These are phyloP conservation scores for Ptiloglossa arizonensis DNA, from an alignment of 1,140 invertebrate species.

Conservation along the genomic window DNA sequence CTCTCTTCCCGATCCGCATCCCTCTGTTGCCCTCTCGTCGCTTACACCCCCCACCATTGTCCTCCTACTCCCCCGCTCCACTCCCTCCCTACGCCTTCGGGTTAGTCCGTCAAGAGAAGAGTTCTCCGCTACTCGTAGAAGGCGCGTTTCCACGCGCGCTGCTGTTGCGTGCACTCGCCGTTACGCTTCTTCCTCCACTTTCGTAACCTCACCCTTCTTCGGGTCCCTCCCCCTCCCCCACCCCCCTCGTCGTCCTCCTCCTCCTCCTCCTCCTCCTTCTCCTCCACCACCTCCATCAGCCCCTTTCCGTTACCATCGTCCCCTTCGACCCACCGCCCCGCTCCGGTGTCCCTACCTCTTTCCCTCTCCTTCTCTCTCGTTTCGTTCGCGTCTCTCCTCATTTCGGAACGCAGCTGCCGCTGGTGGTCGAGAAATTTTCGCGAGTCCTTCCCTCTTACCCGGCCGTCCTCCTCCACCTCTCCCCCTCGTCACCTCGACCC, in stretches of 20 bases:
- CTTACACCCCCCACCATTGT: conserved; percentile 48
- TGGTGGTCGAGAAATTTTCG: conserved; percentile 68
- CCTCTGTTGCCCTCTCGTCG: conserved; percentile 37
- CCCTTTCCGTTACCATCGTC: conserved; percentile 13
- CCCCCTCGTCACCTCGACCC: conserved; percentile 12
- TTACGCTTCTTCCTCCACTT: conserved; percentile 73
- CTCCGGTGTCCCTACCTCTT: conserved; percentile 20
- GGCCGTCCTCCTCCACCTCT: conserved; percentile 19
- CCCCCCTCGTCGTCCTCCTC: conserved; percentile 15
- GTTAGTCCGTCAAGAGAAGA: conserved; percentile 64
- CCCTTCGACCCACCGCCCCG: conserved; percentile 10
- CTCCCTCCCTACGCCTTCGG: conserved; percentile 40
- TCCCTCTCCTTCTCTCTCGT: conserved; percentile 20
- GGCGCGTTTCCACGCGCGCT: conserved; percentile 72
- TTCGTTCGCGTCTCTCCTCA: conserved; percentile 58
- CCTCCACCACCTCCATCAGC: neutral
- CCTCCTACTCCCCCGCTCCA: conserved; percentile 9
- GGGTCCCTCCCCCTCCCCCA: conserved; percentile 6
- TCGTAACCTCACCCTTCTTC: conserved; percentile 57
- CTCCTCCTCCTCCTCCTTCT: neutral
- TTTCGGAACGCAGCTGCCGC: conserved; percentile 66
- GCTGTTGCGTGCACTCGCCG: conserved; percentile 74
- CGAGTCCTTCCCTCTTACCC: conserved; percentile 55
- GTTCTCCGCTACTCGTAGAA: conserved; percentile 64
- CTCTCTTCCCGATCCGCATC: conserved; percentile 29